Evolutionary conservation across 2,113 vertebrate genomes (phyloP).

Genomic region (Chionodraco myersi): DNA sequence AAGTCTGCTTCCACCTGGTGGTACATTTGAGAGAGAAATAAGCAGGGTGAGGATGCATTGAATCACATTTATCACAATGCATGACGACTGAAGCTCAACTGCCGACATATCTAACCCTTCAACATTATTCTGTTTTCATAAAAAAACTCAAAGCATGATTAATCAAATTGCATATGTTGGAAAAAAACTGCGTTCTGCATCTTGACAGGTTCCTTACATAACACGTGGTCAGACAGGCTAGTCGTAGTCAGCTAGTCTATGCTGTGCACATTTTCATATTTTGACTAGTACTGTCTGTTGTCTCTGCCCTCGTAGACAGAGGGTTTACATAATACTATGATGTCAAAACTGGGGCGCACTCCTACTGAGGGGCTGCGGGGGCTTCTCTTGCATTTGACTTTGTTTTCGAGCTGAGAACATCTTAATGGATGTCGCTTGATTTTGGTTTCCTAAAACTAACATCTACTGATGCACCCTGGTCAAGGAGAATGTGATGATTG

Average conservation of each 20-base stretch:
- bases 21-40: constrained; percentile 12
- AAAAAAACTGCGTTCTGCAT: constrained; percentile 11
- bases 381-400: constrained; percentile 12
- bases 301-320: constrained; percentile 36
- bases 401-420: constrained; percentile 6
- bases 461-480: neutral
- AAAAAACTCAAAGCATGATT: neutral
- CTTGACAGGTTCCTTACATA: constrained; percentile 16
- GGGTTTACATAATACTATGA: constrained; percentile 66
- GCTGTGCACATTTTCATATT: constrained; percentile 42
- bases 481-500: neutral
- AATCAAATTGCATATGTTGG: neutral
- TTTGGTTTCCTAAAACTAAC: neutral
- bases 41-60: neutral
- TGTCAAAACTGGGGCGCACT: constrained; percentile 60
- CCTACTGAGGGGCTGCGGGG: constrained; percentile 29
- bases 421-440: neutral
- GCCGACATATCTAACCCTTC: neutral
- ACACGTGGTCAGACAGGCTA: constrained; percentile 7
- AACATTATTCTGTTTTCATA: neutral
- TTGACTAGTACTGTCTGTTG: constrained; percentile 42
- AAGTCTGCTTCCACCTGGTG: constrained; percentile 78
- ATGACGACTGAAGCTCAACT: neutral
- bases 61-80: constrained; percentile 11
- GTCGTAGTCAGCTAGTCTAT: constrained; percentile 37